Conservation (phyloP, 2,888 invertebrate genomes). For the Troglohyphantes excavatus region DNA sequence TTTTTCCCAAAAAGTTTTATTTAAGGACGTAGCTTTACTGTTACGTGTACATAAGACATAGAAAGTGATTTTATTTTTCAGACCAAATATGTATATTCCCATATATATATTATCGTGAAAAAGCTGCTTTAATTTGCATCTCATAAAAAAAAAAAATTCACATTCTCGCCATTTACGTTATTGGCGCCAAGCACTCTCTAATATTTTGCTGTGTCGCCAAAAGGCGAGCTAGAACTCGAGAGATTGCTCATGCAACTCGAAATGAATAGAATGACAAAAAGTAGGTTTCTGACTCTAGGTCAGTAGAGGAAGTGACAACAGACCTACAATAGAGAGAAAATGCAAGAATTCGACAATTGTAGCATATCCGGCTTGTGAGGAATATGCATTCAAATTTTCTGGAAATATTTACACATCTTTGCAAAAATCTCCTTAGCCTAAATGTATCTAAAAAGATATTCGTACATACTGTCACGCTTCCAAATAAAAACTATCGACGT, state of each 20-base stretch:
- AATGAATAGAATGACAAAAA: slow-evolving; percentile 63
- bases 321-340: neutral
- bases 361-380: neutral
- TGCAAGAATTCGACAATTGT: neutral
- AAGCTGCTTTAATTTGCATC: no score
- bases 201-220: neutral
- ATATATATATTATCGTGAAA: no score
- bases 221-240: slow-evolving; percentile 11
- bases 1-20: no score
- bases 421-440: neutral
- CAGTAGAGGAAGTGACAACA: slow-evolving; percentile 67
- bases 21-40: no score
- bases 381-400: neutral
- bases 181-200: slow-evolving; percentile 4
- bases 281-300: slow-evolving; percentile 68
- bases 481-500: neutral
- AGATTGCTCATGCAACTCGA: slow-evolving; percentile 46
- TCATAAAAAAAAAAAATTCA: no score
- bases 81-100: no score
- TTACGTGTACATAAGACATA: no score
- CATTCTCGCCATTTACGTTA: no score
- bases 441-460: neutral
- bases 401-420: no score
- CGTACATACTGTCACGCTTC: neutral
- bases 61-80: no score